Conservation (phyloP, 1,140 invertebrate genomes). For the Heliconius melpomene region DNA sequence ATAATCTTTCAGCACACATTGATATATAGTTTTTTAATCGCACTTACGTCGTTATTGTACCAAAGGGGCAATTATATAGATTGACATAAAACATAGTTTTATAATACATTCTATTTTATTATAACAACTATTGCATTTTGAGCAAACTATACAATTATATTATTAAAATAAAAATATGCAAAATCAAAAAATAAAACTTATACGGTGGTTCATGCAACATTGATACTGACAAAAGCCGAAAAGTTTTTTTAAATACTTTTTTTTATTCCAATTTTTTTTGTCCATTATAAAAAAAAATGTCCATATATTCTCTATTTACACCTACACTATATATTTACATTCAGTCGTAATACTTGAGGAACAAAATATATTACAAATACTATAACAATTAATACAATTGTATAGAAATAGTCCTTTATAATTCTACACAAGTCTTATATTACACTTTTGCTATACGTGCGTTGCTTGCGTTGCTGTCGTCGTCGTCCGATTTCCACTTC, state of each 20-base stretch:
- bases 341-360: slow-evolving; percentile 67
- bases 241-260: slow-evolving; percentile 5
- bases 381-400: slow-evolving; percentile 28
- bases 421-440: slow-evolving; percentile 35
- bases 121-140: slow-evolving; percentile 12
- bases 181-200: slow-evolving; percentile 19
- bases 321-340: slow-evolving; percentile 58
- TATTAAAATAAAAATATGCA: background rate
- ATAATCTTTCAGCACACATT: too few species aligned
- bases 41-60: too few species aligned
- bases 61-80: too few species aligned
- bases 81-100: background rate
- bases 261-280: slow-evolving; percentile 3
- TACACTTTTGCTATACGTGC: slow-evolving; percentile 59
- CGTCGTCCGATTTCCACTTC: slow-evolving; percentile 57
- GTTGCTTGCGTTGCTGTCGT: slow-evolving; percentile 61
- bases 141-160: slow-evolving; percentile 14
- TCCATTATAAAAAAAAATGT: slow-evolving; percentile 19
- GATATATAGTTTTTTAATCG: too few species aligned
- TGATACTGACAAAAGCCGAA: slow-evolving; percentile 24
- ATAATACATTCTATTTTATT: background rate
- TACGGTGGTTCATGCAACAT: slow-evolving; percentile 26
- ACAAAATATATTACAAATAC: slow-evolving; percentile 59
- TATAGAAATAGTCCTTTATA: slow-evolving; percentile 31
- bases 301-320: slow-evolving; percentile 36